These are phyloP conservation scores for Petrolisthes manimaculis DNA, from an alignment of 2,888 invertebrate species.

Conservation along the genomic window DNA sequence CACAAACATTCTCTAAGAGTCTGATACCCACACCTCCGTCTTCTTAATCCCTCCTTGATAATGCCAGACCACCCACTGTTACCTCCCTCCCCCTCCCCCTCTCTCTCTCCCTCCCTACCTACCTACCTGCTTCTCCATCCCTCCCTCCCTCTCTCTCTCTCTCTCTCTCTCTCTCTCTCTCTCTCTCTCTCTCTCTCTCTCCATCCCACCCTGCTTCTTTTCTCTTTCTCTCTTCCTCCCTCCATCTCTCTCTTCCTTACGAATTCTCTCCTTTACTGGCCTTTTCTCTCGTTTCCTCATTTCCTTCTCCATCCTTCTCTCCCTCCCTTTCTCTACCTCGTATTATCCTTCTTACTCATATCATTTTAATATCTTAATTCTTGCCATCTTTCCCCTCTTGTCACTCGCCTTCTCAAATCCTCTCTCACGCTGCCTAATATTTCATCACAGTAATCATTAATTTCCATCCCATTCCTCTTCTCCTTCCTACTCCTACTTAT, in stretches of 20 bases:
- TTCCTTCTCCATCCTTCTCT: neutral
- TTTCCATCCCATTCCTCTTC: neutral
- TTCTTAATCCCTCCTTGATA: conserved; percentile 5
- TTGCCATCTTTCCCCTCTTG: neutral
- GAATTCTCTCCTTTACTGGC: neutral
- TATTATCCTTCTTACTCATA: neutral
- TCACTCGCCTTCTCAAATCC: neutral
- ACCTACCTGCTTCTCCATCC: neutral
- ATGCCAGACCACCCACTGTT: conserved; percentile 16
- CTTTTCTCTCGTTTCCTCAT: neutral
- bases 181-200: conserved; percentile 2
- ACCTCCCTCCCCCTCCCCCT: conserved; percentile 5
- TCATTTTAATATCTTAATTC: neutral
- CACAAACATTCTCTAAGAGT: conserved; percentile 4
- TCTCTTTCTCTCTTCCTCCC: neutral
- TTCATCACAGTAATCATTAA: neutral
- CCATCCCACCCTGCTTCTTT: neutral
- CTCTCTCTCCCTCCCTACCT: conserved; percentile 16
- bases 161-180: neutral
- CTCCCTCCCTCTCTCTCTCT: conserved; percentile 3
- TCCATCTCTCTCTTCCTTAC: neutral
- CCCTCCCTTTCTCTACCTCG: neutral
- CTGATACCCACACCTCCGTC: conserved; percentile 19
- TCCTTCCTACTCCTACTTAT: neutral
- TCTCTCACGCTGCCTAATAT: neutral